Evolutionary conservation across 2,888 invertebrate species (phyloP), one percentile per base, ranked within the genome.

Genomic region (Gisinianus flammeolus): DNA sequence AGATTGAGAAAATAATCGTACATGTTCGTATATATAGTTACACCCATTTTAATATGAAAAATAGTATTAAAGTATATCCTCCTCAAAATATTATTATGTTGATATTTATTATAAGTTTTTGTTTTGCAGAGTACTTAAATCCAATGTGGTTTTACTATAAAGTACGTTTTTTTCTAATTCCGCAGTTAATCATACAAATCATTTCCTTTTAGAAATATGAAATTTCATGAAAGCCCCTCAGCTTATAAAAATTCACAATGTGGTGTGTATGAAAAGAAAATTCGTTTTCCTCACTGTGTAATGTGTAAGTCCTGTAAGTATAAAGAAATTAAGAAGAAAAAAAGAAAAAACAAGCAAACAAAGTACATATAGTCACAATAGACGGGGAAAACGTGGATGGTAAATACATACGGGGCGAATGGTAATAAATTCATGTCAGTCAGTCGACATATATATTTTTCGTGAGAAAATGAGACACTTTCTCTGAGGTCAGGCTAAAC

Each of bases 381-480:
- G 16, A 44, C 44, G 8, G 44, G n/a, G n/a, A n/a, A n/a, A n/a
- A n/a, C n/a, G n/a, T n/a, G 19, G 19, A 54, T 54, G 6, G 44
- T 44, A 44, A 6, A 16, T 44, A 44, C 66, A 66, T 22, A 12
- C 12, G 12, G 16, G 64, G 28, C 4, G 5, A 66, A 30, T 64
- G 12, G 16, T 56, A 58, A 62, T 70, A 70, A 70, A 70, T 70
- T 70, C 70, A 52, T 70, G 70, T 54, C 70, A 73, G 22, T 3
- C 22, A 62, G 62, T 73, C 33, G 62, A 31, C 30, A 72, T n/a
- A 22, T n/a, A 31, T 58, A 31, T 26, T 73, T 73, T 73, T 58
- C 35, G 62, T 73, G 73, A 73, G 73, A 73, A 73, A 62, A 30
- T 62, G 73, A 73, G 62, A 58, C 58, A 73, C 73, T 73, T 73